Percentiles rank a stretch among this genome's conserved stretches.
Conservation (phyloP, 2,888 invertebrate species). For the Phasia obesa region DNA sequence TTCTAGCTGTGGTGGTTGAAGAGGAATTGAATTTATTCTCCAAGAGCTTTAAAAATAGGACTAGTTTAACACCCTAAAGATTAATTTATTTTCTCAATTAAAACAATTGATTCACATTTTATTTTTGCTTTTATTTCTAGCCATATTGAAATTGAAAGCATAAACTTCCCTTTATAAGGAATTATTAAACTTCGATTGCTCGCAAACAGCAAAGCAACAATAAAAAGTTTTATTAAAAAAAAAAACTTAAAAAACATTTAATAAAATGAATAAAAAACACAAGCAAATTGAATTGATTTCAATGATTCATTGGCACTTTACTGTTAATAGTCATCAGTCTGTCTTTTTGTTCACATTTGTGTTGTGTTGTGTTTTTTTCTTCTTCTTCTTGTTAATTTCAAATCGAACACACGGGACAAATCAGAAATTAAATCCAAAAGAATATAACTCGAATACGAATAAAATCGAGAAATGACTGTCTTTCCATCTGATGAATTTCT, state of each 20-base stretch:
- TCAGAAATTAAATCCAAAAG: constrained; percentile 33
- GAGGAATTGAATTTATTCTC: background rate
- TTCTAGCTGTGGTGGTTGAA: background rate
- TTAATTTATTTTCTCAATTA: constrained; percentile 5
- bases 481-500: constrained; percentile 70
- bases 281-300: constrained; percentile 70
- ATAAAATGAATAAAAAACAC: constrained; percentile 36
- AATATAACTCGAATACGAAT: constrained; percentile 38
- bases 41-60: background rate
- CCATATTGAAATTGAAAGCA: constrained; percentile 1
- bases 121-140: background rate
- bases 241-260: constrained; percentile 15
- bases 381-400: background rate
- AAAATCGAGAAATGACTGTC: constrained; percentile 59
- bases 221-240: constrained; percentile 19
- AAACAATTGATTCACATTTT: constrained; percentile 2
- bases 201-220: constrained; percentile 36
- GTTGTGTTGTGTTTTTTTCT: background rate
- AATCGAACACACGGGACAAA: constrained; percentile 15
- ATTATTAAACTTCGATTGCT: constrained; percentile 37
- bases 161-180: constrained; percentile 22
- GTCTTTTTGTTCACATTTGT: constrained; percentile 24
- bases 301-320: constrained; percentile 70
- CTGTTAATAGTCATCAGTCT: constrained; percentile 60
- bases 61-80: background rate